Percentiles rank a stretch among this genome's conserved stretches.
Conservation (phyloP, 2,888 invertebrate species). For the Drosophila anceps region DNA sequence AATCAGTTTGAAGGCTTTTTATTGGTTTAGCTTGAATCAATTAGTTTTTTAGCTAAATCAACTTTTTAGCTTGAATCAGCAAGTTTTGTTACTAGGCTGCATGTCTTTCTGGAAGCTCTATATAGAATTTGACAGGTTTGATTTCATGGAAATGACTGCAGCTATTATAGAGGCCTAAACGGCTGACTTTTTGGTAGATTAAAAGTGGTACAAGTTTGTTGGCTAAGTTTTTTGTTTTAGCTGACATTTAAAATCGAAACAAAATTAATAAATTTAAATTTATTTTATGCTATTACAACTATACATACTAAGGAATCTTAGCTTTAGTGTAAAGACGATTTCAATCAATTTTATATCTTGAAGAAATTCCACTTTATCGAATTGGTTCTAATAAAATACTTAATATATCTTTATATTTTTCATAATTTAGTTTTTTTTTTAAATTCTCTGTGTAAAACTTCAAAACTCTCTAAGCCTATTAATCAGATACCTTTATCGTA, state of each 20-base stretch:
- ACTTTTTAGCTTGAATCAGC: conserved; percentile 26
- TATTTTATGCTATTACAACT: neutral
- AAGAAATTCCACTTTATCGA: no score
- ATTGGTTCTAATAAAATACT: no score
- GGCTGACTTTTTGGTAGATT: neutral
- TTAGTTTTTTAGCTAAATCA: conserved; percentile 11
- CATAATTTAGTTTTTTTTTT: no score
- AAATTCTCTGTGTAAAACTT: neutral
- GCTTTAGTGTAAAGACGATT: no score
- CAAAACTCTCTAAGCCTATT: conserved; percentile 10
- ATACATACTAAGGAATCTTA: neutral
- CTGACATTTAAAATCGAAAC: neutral
- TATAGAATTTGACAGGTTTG: no score
- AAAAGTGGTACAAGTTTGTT: conserved; percentile 40
- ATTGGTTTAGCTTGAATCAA: conserved; percentile 7
- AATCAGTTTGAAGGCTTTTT: conserved; percentile 37
- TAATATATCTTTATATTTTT: no score
- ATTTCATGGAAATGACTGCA: neutral
- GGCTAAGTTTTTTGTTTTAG: conserved; percentile 62
- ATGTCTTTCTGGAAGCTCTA: conserved; percentile 19
- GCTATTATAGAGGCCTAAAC: neutral
- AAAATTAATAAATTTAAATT: neutral
- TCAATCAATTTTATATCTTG: no score
- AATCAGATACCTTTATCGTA: neutral
- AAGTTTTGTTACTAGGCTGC: conserved; percentile 41